Conservation (phyloP, 2,888 invertebrate genomes). For the Heliconius hortense region DNA sequence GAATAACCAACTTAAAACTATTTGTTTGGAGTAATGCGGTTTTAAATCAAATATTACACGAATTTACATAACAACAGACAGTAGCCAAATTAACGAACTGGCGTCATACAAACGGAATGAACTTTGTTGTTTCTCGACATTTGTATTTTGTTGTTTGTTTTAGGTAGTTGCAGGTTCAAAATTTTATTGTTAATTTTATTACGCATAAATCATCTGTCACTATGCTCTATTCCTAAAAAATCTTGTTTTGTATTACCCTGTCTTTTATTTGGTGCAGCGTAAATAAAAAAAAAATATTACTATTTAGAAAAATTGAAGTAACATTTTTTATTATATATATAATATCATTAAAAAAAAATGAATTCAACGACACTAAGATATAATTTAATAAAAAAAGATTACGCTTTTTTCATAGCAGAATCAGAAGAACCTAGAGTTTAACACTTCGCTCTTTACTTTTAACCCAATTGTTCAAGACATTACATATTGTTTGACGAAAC, state of each 20-base stretch:
- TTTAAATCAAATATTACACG: conserved; percentile 27
- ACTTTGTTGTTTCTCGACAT: not conserved
- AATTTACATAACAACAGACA: conserved; percentile 28
- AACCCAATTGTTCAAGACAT: too few species aligned
- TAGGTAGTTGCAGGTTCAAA: not conserved
- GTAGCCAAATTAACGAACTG: conserved; percentile 13
- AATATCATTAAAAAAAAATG: too few species aligned
- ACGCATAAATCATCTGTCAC: not conserved
- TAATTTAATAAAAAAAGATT: too few species aligned
- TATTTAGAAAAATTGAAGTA: not conserved
- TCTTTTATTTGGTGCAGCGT: too few species aligned
- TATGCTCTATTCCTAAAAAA: not conserved
- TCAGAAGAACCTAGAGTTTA: too few species aligned
- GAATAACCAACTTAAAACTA: conserved; percentile 28
- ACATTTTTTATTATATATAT: not conserved
- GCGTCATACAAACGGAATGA: not conserved
- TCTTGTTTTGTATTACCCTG: too few species aligned
- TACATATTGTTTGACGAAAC: not conserved
- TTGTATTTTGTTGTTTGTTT: not conserved
- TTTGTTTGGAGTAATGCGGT: conserved; percentile 27
- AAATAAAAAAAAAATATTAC: too few species aligned
- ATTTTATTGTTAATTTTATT: not conserved
- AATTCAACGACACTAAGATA: too few species aligned
- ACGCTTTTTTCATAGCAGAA: too few species aligned
- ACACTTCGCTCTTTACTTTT: too few species aligned